Percentiles rank a stretch among this genome's conserved stretches.
Evolutionary conservation across 2,888 invertebrate species (phyloP).

Genomic region (Catonia carolina): DNA sequence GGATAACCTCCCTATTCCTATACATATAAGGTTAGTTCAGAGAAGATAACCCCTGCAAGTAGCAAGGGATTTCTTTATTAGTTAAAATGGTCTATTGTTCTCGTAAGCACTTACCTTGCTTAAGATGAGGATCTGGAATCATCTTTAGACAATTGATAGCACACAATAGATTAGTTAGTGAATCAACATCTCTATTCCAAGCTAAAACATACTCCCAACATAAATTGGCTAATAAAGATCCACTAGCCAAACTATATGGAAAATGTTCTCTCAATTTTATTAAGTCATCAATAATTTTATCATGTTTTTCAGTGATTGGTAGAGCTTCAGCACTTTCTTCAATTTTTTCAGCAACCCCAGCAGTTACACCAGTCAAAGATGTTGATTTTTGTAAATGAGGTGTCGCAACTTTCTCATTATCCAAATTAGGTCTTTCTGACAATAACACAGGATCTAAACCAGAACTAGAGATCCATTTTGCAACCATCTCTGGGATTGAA

Average conservation of each 20-base stretch:
- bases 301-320: conserved; percentile 28
- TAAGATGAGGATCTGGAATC: conserved; percentile 58
- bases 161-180: conserved; percentile 59
- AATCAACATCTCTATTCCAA: conserved; percentile 73
- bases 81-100: no score
- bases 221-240: conserved; percentile 75
- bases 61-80: no score
- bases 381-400: conserved; percentile 11
- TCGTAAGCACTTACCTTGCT: conserved; percentile 49
- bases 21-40: no score
- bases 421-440: conserved; percentile 40
- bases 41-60: no score
- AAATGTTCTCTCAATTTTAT: conserved; percentile 66
- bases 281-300: conserved; percentile 49
- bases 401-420: background rate
- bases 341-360: conserved; percentile 35
- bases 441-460: conserved; percentile 58
- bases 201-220: conserved; percentile 84
- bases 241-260: conserved; percentile 75
- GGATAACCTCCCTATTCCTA: no score
- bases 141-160: conserved; percentile 61
- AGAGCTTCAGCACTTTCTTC: conserved; percentile 35
- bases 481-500: conserved; percentile 81
- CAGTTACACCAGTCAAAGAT: conserved; percentile 38
- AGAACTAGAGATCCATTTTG: conserved; percentile 74